These are phyloP conservation scores for Rhabdophis nuchalis DNA, from an alignment of 2,797 vertebrate species.

Conservation along the genomic window DNA sequence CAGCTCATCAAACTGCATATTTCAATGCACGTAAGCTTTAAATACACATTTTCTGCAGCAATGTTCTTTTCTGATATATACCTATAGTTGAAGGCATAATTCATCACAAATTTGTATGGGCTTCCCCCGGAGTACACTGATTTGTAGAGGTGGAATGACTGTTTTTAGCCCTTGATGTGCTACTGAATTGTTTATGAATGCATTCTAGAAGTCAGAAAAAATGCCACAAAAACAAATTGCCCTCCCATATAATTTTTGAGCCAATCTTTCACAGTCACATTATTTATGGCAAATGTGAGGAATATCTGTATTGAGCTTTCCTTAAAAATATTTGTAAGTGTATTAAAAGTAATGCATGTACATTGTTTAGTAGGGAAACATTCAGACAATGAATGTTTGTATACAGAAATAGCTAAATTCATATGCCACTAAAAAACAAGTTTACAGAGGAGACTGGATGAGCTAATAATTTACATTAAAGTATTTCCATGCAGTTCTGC, in stretches of 20 bases:
- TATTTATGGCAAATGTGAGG: not conserved
- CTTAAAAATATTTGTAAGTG: not conserved
- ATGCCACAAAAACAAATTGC: not conserved
- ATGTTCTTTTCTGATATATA: conserved; percentile 31
- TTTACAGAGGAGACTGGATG: not conserved
- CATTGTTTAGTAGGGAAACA: not conserved
- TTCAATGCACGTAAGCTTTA: conserved; percentile 6
- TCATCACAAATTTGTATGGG: conserved; percentile 11
- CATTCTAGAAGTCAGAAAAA: not conserved
- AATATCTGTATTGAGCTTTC: not conserved
- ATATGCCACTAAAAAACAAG: not conserved
- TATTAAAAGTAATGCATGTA: not conserved
- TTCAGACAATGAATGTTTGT: not conserved
- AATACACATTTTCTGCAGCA: conserved; percentile 1
- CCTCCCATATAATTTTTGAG: not conserved
- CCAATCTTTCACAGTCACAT: not conserved
- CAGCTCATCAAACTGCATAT: conserved; percentile 29
- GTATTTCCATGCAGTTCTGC: not conserved
- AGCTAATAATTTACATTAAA: not conserved
- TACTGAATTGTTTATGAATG: not conserved
- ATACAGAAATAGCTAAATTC: not conserved
- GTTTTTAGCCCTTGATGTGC: not conserved
- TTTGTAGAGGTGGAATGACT: not conserved
- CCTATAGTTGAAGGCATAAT: conserved; percentile 32
- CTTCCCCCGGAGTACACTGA: not conserved